Evolutionary conservation across 2,113 vertebrate species (phyloP), one percentile per base, ranked within the genome.

Genomic region (Nothobranchius furzeri): DNA sequence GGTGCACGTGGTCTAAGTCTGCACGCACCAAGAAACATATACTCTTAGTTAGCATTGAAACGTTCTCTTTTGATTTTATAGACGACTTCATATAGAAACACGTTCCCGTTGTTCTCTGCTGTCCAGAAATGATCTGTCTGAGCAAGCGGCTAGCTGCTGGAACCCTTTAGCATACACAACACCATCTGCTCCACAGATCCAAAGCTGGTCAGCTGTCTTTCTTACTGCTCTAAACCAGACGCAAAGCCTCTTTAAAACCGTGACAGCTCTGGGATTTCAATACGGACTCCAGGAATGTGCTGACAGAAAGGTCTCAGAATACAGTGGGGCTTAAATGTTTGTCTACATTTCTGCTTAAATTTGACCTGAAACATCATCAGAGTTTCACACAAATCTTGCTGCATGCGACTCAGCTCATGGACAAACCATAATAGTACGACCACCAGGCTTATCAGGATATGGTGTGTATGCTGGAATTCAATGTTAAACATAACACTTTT

Each of bases 61-160:
- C 37, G 14, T 9, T 63, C 9, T 42, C 3, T 69, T 43, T 42
- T 9, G 72, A 7, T 12, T 3, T 56, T 57, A 9, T 6, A 51
- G 6, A 35, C 64, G 30, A 64, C 47, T 80, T 66, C 1, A 57
- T 35, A 53, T 42, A 59, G 52, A 55, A 79, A 68, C 68, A 63
- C 58, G 42, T 62, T 79, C 40, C 60, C 66, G 72, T 70, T 83
- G 64, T 71, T 80, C 43, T 66, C 64, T 50, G 65, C 64, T 54
- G 69, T 67, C 67, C 40, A 55, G 40, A 47, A 75, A 70, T 59
- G 58, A 64, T 57, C 48, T 56, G 49, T 60, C 78, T 69, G 68
- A 52, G 64, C 72, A 73, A 62, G 57, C 25, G 12, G 65, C 48
- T 36, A 36, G 65, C 48, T 36, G 30, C 68, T 69, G 73, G 64